Percentiles rank a stretch among this genome's conserved stretches.
Evolutionary conservation across 2,888 invertebrate genomes (phyloP).

Genomic region (Caenorhabditis sp.): DNA sequence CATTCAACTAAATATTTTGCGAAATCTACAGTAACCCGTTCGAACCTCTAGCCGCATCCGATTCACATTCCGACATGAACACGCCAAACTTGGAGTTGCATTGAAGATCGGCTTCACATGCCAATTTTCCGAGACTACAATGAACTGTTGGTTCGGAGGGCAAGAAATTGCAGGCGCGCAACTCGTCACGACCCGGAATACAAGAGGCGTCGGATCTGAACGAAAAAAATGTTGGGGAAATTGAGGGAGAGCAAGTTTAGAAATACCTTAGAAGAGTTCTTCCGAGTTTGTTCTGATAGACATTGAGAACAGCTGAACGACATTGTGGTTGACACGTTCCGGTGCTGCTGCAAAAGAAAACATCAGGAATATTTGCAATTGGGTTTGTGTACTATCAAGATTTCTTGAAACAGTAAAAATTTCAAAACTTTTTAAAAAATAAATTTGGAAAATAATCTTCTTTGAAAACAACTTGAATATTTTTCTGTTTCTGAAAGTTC

Average conservation of each 20-base stretch:
- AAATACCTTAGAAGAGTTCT: constrained; percentile 31
- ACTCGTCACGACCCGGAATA: constrained; percentile 66
- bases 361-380: background rate
- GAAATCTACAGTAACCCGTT: too few relatives aligned
- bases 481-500: too few relatives aligned
- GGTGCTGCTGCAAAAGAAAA: constrained; percentile 61
- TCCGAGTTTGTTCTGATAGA: constrained; percentile 69
- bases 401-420: too few relatives aligned
- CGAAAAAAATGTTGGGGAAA: background rate
- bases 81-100: constrained; percentile 69
- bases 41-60: constrained; percentile 55
- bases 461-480: too few relatives aligned
- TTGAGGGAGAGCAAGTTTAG: constrained; percentile 5
- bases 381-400: too few relatives aligned
- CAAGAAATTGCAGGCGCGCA: constrained; percentile 66
- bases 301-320: constrained; percentile 66
- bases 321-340: constrained; percentile 70
- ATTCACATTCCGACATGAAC: constrained; percentile 69
- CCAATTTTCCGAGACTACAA: constrained; percentile 67
- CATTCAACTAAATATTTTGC: too few relatives aligned
- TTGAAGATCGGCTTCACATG: constrained; percentile 67
- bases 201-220: constrained; percentile 63
- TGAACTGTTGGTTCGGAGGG: constrained; percentile 64
- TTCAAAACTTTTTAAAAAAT: too few relatives aligned
- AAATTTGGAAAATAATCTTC: too few relatives aligned